These are phyloP conservation scores for Cataglyphis livida DNA, from an alignment of 2,888 invertebrate species.

Conservation along the genomic window DNA sequence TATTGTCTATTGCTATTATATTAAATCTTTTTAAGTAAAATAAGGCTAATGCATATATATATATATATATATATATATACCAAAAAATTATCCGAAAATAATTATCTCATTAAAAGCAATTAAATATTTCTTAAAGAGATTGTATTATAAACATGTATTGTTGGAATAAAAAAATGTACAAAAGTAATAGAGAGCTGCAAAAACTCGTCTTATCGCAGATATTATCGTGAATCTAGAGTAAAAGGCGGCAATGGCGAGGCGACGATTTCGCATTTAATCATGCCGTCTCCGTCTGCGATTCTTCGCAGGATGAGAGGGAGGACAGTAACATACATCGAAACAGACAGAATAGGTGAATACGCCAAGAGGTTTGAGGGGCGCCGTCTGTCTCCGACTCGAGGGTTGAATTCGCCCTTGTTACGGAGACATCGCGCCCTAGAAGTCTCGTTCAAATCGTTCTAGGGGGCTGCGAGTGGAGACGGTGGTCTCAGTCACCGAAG, in stretches of 20 bases:
- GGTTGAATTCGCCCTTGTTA: slow-evolving; percentile 72
- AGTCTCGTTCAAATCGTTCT: slow-evolving; percentile 71
- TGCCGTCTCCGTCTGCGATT: background rate
- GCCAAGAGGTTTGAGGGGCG: slow-evolving; percentile 35
- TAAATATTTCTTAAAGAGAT: background rate
- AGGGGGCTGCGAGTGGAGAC: slow-evolving; percentile 71
- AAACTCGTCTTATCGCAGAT: background rate
- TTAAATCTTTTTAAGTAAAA: background rate
- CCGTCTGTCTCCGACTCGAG: slow-evolving; percentile 62
- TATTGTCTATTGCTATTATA: background rate
- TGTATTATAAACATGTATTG: background rate
- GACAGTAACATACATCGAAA: slow-evolving; percentile 19
- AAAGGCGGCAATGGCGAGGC: slow-evolving; percentile 2
- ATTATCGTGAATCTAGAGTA: background rate
- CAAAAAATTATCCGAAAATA: background rate
- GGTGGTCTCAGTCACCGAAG: slow-evolving; percentile 72
- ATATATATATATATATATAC: background rate
- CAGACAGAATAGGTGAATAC: slow-evolving; percentile 30
- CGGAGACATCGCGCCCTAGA: slow-evolving; percentile 65
- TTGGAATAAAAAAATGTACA: background rate
- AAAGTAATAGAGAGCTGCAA: background rate
- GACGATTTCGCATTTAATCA: slow-evolving; percentile 51
- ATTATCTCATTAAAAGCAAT: background rate
- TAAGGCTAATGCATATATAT: background rate
- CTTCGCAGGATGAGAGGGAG: slow-evolving; percentile 8